Percentiles rank a stretch among this genome's conserved stretches.
Evolutionary conservation across 2,797 vertebrate genomes (phyloP).

Genomic region (Rhinichthys osculus): DNA sequence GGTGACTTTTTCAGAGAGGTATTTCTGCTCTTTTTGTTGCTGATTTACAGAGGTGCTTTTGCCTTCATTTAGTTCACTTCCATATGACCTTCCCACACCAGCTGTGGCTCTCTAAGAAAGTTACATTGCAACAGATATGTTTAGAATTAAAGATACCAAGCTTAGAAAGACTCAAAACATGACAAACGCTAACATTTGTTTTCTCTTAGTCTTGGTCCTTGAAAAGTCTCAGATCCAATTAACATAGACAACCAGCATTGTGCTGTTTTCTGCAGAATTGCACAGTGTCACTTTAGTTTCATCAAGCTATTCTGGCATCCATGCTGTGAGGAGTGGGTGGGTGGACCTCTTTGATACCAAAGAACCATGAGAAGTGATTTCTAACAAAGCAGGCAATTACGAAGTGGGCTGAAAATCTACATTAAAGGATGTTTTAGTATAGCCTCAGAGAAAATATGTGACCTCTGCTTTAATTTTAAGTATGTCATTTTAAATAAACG

Average conservation of each 20-base stretch:
- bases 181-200: not conserved
- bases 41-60: conserved; percentile 73
- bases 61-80: conserved; percentile 72
- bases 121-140: conserved; percentile 23
- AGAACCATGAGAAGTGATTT: conserved; percentile 50
- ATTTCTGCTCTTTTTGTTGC: conserved; percentile 65
- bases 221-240: not conserved
- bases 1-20: conserved; percentile 69
- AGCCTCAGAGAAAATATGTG: not conserved
- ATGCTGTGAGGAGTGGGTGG: conserved; percentile 38
- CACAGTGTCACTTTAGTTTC: conserved; percentile 24
- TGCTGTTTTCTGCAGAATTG: not conserved
- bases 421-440: conserved; percentile 10
- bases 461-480: not conserved
- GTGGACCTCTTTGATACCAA: conserved; percentile 46
- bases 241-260: conserved; percentile 2
- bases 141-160: conserved; percentile 31
- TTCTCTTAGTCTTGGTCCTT: not conserved
- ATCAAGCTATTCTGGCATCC: not conserved
- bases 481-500: not conserved
- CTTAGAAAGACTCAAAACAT: not conserved
- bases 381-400: conserved; percentile 47
- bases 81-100: conserved; percentile 70
- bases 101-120: conserved; percentile 72
- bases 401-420: conserved; percentile 16